Conservation (phyloP, 2,797 vertebrate genomes). For the Enoplosus armatus region DNA sequence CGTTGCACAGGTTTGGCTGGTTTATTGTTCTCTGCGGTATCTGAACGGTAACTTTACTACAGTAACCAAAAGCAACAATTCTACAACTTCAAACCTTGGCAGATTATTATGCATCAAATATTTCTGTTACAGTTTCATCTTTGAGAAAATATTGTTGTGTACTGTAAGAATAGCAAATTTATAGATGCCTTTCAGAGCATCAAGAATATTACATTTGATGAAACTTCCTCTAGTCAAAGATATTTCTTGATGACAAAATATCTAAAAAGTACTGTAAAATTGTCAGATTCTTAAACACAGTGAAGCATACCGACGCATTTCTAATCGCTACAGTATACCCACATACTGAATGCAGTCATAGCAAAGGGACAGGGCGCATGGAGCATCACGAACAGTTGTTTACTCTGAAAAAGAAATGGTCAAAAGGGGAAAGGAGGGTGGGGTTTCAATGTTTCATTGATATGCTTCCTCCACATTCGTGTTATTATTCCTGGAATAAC, state of each 20-base stretch:
- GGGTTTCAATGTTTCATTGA: constrained; percentile 12
- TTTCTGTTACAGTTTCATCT: not conserved
- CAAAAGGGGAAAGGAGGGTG: not conserved
- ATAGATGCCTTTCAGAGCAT: not conserved
- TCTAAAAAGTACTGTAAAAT: not conserved
- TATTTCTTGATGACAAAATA: not conserved
- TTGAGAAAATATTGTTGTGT: too few species aligned
- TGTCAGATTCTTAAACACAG: not conserved
- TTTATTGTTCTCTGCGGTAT: not conserved
- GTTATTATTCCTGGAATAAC: constrained; percentile 44
- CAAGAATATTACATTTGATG: not conserved
- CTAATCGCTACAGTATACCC: not conserved
- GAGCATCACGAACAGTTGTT: not conserved
- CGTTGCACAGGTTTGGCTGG: not conserved
- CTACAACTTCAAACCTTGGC: not conserved
- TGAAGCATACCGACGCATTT: not conserved
- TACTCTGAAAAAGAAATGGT: constrained; percentile 24
- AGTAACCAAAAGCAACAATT: not conserved
- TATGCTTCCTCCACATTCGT: constrained; percentile 13
- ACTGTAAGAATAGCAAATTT: too few species aligned
- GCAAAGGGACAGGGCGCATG: not conserved
- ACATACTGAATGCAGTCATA: not conserved
- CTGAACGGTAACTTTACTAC: not conserved
- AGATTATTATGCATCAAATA: not conserved
- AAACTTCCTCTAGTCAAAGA: not conserved